Evolutionary conservation across 2,113 vertebrate species (phyloP).

Genomic region (Nesoenas mayeri): DNA sequence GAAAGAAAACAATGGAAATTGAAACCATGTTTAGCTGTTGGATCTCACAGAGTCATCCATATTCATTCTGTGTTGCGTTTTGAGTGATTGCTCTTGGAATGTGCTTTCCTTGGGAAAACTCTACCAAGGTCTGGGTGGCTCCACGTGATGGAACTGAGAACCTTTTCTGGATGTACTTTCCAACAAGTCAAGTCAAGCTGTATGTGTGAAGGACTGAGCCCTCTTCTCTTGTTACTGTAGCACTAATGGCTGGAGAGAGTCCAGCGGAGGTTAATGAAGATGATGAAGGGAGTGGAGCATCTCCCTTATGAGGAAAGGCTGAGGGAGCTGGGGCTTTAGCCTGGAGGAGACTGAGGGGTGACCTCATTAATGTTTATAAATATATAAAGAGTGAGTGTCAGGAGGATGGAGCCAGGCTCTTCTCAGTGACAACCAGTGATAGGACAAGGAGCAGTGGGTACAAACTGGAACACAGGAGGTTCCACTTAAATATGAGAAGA

Average conservation of each 20-base stretch:
- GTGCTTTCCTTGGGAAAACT: not conserved
- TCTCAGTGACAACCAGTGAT: not conserved
- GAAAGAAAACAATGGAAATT: not conserved
- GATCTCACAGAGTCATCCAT: not conserved
- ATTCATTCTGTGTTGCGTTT: not conserved
- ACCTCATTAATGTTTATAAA: too few species aligned
- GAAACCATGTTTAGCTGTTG: not conserved
- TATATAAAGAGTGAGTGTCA: too few species aligned
- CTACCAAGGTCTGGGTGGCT: not conserved
- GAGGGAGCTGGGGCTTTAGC: too few species aligned
- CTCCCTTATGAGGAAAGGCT: too few species aligned
- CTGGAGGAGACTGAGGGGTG: too few species aligned
- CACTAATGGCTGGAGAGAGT: too few species aligned
- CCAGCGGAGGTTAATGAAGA: too few species aligned
- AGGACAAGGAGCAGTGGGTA: not conserved
- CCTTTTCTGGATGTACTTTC: not conserved
- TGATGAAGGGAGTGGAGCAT: too few species aligned
- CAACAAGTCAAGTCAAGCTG: accelerated
- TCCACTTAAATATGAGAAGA: not conserved
- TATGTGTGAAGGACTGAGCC: not conserved
- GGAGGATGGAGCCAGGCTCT: too few species aligned
- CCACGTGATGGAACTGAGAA: not conserved
- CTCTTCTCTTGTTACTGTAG: not conserved
- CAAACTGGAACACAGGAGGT: not conserved
- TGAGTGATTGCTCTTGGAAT: not conserved